Conservation (phyloP, 2,888 invertebrate species). For the Callosobruchus maculatus region DNA sequence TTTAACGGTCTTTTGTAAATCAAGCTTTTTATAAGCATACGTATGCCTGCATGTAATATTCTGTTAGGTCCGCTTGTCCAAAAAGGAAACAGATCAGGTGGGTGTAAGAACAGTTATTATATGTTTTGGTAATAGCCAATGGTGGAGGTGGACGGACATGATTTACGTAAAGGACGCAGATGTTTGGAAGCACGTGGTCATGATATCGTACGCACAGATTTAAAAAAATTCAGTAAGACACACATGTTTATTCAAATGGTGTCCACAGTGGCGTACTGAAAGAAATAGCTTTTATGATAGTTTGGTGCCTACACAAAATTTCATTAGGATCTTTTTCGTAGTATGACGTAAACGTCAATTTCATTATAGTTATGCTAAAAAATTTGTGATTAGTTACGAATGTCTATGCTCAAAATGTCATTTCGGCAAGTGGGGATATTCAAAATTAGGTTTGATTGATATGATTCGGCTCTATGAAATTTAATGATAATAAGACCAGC, state of each 20-base stretch:
- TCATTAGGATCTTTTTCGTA: no score
- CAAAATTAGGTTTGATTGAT: no score
- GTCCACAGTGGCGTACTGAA: background rate
- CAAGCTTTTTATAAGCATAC: background rate
- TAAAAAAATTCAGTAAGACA: background rate
- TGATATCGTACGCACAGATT: background rate
- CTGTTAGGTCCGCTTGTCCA: background rate
- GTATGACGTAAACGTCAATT: no score
- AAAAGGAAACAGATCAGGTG: background rate
- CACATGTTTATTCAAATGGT: background rate
- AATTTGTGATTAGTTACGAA: no score
- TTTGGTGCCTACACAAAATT: no score
- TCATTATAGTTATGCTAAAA: no score
- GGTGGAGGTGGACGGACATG: background rate
- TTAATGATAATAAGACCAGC: no score
- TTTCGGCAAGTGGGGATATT: no score
- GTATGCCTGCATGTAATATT: background rate
- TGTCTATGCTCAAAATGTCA: no score
- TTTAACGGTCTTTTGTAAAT: background rate
- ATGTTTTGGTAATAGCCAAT: background rate
- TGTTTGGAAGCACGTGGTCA: background rate
- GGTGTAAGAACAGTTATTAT: background rate
- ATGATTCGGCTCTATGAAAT: no score
- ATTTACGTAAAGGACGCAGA: background rate
- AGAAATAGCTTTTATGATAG: background rate